A percentile compares a stretch with the other conserved stretches of the same genome.
Conservation (phyloP, 2,888 invertebrate genomes). For the Nycteola revayana region DNA sequence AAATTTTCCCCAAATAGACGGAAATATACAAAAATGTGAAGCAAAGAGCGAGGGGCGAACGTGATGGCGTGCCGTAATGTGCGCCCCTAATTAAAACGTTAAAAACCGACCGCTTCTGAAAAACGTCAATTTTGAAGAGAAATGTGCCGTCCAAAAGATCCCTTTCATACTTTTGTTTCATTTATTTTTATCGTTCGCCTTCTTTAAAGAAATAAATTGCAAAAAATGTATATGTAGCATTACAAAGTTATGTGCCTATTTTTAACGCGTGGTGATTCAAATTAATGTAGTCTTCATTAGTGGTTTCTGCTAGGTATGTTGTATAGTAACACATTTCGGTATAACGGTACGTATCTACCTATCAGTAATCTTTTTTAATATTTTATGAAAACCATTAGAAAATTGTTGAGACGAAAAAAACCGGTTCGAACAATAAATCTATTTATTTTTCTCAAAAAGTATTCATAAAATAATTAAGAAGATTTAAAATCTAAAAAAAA, state of each 20-base stretch:
- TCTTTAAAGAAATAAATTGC: conserved; percentile 53
- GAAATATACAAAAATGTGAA: conserved; percentile 81
- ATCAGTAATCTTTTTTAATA: no score
- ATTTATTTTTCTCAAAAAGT: no score
- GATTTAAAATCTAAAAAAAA: no score
- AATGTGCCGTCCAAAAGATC: conserved; percentile 77
- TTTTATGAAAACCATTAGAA: no score
- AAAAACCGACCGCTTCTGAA: conserved; percentile 80
- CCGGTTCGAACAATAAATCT: no score
- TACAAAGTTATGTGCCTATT: conserved; percentile 31
- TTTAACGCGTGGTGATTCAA: conserved; percentile 3
- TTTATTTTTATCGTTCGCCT: conserved; percentile 68
- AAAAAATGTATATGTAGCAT: conserved; percentile 46
- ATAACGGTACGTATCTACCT: no score
- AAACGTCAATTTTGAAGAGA: conserved; percentile 81
- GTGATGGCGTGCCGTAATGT: conserved; percentile 79
- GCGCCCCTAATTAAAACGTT: conserved; percentile 82
- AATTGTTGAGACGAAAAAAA: no score
- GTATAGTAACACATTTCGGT: no score
- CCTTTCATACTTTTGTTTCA: conserved; percentile 68
- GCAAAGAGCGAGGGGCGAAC: conserved; percentile 77
- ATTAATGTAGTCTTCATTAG: no score
- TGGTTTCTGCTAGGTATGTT: no score
- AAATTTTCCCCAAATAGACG: conserved; percentile 80
- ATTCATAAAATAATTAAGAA: no score